Base-by-base conservation (phyloP, 2,888 invertebrate species). In the Elmis aenea region DNA sequence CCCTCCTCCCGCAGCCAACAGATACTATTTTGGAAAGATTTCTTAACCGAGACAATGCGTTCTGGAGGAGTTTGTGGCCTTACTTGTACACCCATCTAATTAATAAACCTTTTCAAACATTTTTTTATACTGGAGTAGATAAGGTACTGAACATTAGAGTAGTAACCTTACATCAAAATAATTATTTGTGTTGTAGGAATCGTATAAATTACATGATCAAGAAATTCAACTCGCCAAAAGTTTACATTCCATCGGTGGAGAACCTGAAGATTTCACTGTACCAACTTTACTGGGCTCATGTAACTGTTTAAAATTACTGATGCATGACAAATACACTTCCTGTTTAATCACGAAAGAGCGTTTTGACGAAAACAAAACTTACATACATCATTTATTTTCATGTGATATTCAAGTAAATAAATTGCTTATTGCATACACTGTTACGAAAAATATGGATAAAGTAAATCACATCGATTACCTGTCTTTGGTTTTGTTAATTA, bases 41-140 rank as follows among this genome's bases (percentile, higher is more conserved):
- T 58, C 58, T 77, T 26, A 62, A 74, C 38, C 68, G 83, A 11
- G 88, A 90, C 58, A 77, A 81, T 31, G 75, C 77, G 16, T 79
- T 88, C 54, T 91, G 90, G 90, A 73, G 74, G 42, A 77, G 78
- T 45, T 55, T 90, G 2, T 81, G 81, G 76, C 79, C 81, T 0
- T 79, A 73, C 60, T 68, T 89, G n/a, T 77, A 76, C 56, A 77
- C 84, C 0, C 79, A 81, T 54, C 75, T 83, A 8, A 81, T 85
- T 14, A 63, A 66, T 2, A 51, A 62, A 47, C 80, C 82, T 13
- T 85, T 93, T 58, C 67, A 70, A 34, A 84, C 90, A 0, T 79
- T 83, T 30, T 92, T 93, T 64, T 87, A 89, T 58, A 73, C 81
- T 33, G 93, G 94, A 1, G 79, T 78, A 35, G 89, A 90, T 13